Conservation (phyloP, 1,140 invertebrate genomes). For the Micrasema longulum region DNA sequence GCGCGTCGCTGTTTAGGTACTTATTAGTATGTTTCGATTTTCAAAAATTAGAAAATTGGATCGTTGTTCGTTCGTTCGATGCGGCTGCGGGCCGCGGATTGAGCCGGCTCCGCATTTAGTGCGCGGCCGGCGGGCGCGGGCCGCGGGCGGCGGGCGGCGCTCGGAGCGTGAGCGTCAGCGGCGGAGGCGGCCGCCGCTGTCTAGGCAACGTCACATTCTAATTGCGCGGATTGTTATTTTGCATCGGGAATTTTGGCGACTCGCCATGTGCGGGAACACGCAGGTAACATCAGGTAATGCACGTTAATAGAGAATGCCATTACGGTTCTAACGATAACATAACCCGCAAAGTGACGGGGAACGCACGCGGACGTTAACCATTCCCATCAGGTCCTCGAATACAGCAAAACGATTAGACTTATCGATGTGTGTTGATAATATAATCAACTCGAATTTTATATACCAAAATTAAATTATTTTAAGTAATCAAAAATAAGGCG, state of each 20-base stretch:
- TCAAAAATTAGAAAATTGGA: slow-evolving; percentile 40
- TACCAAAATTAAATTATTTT: no score
- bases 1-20: no score
- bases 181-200: slow-evolving; percentile 39
- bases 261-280: slow-evolving; percentile 31
- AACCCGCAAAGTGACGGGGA: background rate
- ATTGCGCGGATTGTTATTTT: slow-evolving; percentile 40
- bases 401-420: no score
- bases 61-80: slow-evolving; percentile 53
- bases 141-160: slow-evolving; percentile 43
- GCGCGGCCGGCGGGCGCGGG: slow-evolving; percentile 24
- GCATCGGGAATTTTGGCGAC: slow-evolving; percentile 40
- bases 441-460: no score
- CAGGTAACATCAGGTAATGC: slow-evolving; percentile 39
- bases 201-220: slow-evolving; percentile 39
- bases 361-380: background rate
- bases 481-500: no score
- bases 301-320: slow-evolving; percentile 10
- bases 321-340: background rate
- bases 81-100: slow-evolving; percentile 48
- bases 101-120: slow-evolving; percentile 41
- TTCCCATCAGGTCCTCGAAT: no score
- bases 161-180: slow-evolving; percentile 39
- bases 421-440: no score
- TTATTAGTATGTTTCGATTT: slow-evolving; percentile 24